A percentile compares a stretch with the other conserved stretches of the same genome.
Evolutionary conservation across 2,113 vertebrate genomes (phyloP).

Genomic region (Charadrius vociferus): DNA sequence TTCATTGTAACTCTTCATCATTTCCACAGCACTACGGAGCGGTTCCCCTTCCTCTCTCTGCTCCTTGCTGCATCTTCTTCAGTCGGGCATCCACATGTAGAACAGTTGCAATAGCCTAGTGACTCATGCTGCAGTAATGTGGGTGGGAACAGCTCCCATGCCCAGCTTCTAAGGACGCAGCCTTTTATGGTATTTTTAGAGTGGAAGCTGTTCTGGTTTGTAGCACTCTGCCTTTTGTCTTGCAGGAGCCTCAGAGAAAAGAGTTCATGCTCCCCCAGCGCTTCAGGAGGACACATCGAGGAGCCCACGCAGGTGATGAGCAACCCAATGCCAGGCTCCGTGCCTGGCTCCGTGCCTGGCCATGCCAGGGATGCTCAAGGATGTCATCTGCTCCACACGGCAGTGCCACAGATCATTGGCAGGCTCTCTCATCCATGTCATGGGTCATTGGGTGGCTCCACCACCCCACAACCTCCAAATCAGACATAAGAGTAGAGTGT

Average conservation of each 20-base stretch:
- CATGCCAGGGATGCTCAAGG: background rate
- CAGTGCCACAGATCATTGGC: fast-evolving
- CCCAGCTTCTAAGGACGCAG: conserved; percentile 44
- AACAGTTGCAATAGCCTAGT: conserved; percentile 1
- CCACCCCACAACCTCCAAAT: fast-evolving
- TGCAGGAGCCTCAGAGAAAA: background rate
- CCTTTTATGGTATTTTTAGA: conserved; percentile 73
- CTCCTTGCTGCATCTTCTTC: background rate
- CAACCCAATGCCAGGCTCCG: background rate
- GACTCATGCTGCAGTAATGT: conserved; percentile 66
- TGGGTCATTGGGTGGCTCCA: fast-evolving
- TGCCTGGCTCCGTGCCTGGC: background rate
- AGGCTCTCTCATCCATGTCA: background rate
- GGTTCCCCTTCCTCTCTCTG: background rate
- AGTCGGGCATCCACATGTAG: background rate
- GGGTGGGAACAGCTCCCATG: conserved; percentile 62
- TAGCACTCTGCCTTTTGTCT: conserved; percentile 2
- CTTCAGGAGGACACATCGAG: background rate
- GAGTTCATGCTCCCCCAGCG: background rate
- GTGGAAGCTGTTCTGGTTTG: conserved; percentile 15
- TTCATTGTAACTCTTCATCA: background rate
- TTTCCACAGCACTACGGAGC: fast-evolving
- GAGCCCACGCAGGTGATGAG: background rate
- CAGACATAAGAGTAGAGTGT: fast-evolving
- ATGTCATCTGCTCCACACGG: fast-evolving